Percentiles rank a stretch among this genome's conserved stretches.
phyloP scores from a whole-genome alignment of 37 sponge, comb jelly and placozoan genomes.

The Lycopodina hypogea region DNA sequence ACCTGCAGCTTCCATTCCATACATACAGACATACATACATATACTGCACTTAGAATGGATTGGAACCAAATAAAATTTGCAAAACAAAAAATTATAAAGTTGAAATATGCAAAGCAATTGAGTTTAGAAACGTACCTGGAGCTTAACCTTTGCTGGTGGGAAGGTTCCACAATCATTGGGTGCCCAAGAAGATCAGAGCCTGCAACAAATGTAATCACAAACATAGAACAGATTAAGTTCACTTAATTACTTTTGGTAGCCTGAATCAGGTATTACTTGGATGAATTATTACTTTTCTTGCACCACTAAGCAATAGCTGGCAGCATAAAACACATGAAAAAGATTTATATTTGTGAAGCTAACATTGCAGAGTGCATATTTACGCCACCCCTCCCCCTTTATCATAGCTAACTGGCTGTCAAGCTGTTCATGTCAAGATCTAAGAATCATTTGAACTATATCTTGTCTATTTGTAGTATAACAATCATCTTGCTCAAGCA shows the following conservation, averaged over 20 bases:
- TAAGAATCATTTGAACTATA: background rate
- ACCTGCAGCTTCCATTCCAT: no score
- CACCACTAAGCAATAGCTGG: conserved; percentile 6
- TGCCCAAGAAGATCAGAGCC: conserved; percentile 79
- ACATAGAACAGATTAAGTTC: background rate
- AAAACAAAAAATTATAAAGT: no score
- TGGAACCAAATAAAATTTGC: no score
- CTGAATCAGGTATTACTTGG: background rate
- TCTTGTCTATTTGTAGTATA: background rate
- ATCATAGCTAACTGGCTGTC: no score
- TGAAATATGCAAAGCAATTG: background rate
- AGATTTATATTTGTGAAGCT: no score
- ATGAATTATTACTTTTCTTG: no score
- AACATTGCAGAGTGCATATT: no score
- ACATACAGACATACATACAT: no score
- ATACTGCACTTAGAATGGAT: no score
- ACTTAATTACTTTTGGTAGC: background rate
- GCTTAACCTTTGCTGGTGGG: conserved; percentile 77
- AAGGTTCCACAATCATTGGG: conserved; percentile 77
- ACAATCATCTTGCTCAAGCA: background rate
- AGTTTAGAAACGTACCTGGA: conserved; percentile 21
- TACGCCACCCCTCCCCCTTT: no score
- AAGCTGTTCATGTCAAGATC: no score
- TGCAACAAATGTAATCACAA: conserved; percentile 11
- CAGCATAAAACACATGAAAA: no score